Base-by-base conservation (phyloP, 2,888 invertebrate genomes). In the Nipponacmea schrenckii region DNA sequence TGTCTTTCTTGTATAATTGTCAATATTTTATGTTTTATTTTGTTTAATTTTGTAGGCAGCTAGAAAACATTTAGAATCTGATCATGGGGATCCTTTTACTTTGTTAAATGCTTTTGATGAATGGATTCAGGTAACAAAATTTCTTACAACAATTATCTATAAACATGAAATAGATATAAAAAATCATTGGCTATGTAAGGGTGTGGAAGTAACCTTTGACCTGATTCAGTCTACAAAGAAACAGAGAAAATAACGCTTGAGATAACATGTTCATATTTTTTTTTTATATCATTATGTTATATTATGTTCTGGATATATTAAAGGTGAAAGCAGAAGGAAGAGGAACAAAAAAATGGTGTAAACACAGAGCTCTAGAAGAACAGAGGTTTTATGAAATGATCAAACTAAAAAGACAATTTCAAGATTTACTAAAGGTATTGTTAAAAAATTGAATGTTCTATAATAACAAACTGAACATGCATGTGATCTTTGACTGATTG, bases 301-400 rank as follows among this genome's bases (percentile, higher is more conserved):
- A 8, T 2, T 39, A 39, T 39, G 10, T 39, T 8, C 1, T 39
- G 7, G 8, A 39, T 39, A 39, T 39, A 14, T 78, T 84, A 5
- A 72, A 89, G 81, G 85, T 89, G 46, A 90, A 90, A 77, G 85
- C 87, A 26, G 86, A 86, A n/a, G 86, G 87, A 15, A 75, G 77
- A 27, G 84, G 81, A 46, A 87, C 89, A 0, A 91, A 93, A 64
- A 92, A 93, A 73, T 99, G 99, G 98, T 96, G 97, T 81, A 92
- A 92, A 77, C 92, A 94, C 71, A 91, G 96, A 72, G 97, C 97
- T 0, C 91, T 99, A 10, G 98, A 99, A 89, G 98, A 99, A 87
- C 98, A 99, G 88, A 91, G 99, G 27, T 94, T 99, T 84, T 99
- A 98, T 85, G 99, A 99, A 90, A 94, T 97, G 84, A 95, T 95